Base-by-base conservation (phyloP, 2,888 invertebrate genomes). In the Cinara cedri region DNA sequence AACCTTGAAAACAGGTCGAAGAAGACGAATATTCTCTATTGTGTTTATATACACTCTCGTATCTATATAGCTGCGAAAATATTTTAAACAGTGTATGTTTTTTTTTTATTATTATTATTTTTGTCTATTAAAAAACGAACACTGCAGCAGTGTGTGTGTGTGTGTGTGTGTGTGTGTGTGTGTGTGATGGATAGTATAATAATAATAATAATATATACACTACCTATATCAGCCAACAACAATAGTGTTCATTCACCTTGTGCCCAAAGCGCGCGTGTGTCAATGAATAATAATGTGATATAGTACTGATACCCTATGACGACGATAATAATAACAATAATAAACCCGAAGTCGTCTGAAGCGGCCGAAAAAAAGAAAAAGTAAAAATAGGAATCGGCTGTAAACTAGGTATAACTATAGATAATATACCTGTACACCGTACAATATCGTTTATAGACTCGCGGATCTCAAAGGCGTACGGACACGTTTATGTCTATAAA, bases 231-330 rank as follows among this genome's bases (percentile, higher is more conserved):
- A 34, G 34, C 57, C 42, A 46, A 70, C 49, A 78, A 78, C 78
- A 78, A 78, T 78, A 78, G 70, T 78, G 78, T 70, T 78, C 76
- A 76, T 76, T 76, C 78, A 78, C 78, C 78, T 78, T 78, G 78
- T 78, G 21, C 78, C 51, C 34, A 68, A 70, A 78, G 78, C 70
- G 60, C 49, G 78, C 70, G 78, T 78, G 70, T 76, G 75, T 78
- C 70, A 78, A 78, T 70, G 42, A 70, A 76, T 19, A 76, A 60
- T 78, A 34, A 34, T n/a, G n/a, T n/a, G n/a, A n/a, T n/a, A n/a
- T n/a, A n/a, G n/a, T n/a, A n/a, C n/a, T n/a, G n/a, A n/a, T n/a
- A n/a, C n/a, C n/a, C n/a, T n/a, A n/a, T n/a, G n/a, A n/a, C n/a
- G n/a, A n/a, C n/a, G n/a, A n/a, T n/a, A n/a, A n/a, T n/a, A n/a